A percentile compares a stretch with the other conserved stretches of the same genome.
phyloP scores from a whole-genome alignment of 2,888 invertebrate genomes.

The Cryptophagus acutangulus region DNA sequence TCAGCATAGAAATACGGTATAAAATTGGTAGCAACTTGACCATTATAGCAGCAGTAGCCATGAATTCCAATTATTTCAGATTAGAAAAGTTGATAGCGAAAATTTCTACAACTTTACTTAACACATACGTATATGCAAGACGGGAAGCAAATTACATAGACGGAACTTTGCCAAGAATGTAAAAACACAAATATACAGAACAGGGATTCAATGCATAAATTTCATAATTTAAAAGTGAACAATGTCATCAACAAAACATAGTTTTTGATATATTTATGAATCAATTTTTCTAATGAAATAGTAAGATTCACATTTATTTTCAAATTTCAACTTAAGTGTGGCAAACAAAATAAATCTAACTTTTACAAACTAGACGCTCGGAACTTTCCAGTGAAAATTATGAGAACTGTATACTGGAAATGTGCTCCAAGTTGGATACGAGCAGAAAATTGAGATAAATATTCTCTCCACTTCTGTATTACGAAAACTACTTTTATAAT shows the following conservation, averaged over 20 bases:
- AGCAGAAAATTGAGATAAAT: constrained; percentile 1
- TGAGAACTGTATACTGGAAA: background rate
- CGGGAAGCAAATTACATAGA: constrained; percentile 4
- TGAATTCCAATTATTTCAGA: constrained; percentile 16
- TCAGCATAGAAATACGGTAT: too few species aligned
- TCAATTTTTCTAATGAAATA: background rate
- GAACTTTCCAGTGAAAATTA: background rate
- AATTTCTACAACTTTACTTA: too few species aligned
- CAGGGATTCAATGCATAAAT: too few species aligned
- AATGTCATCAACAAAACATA: background rate
- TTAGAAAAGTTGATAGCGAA: constrained; percentile 12
- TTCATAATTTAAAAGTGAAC: too few species aligned
- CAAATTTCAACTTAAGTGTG: background rate
- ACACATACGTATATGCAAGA: background rate
- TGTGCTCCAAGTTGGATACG: background rate
- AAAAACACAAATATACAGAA: too few species aligned
- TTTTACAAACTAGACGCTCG: too few species aligned
- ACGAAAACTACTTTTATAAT: background rate
- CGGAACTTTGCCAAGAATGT: constrained; percentile 15
- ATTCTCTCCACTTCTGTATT: background rate
- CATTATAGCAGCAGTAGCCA: background rate
- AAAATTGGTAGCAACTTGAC: background rate
- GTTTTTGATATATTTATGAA: background rate
- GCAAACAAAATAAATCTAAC: constrained; percentile 1
- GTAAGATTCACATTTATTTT: background rate